Conservation (phyloP, 2,888 invertebrate genomes). For the Drosophila siamana region DNA sequence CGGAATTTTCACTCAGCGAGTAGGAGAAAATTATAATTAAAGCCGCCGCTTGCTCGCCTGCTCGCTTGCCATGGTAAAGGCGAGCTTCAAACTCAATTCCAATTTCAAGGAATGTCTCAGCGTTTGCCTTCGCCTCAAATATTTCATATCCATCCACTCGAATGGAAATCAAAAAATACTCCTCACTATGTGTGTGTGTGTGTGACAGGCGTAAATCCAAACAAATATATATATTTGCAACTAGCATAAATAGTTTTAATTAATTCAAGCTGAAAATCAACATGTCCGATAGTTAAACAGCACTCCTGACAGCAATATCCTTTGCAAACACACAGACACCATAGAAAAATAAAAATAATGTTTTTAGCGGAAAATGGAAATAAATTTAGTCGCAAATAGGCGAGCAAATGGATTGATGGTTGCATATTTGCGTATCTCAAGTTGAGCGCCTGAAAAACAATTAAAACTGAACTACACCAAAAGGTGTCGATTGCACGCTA, state of each 20-base stretch:
- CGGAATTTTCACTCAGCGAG: slow-evolving; percentile 41
- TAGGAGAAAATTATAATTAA: slow-evolving; percentile 58
- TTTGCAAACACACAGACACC: not conserved
- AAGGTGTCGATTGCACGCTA: not conserved
- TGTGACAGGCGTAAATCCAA: too few relatives aligned
- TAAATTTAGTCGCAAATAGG: slow-evolving; percentile 30
- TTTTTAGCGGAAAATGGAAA: slow-evolving; percentile 19
- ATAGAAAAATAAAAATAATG: not conserved
- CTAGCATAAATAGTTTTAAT: not conserved
- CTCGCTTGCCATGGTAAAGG: slow-evolving; percentile 4
- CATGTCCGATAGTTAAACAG: slow-evolving; percentile 10
- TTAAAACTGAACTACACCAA: not conserved
- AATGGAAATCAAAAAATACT: slow-evolving; percentile 8
- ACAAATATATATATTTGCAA: not conserved
- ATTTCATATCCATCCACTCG: slow-evolving; percentile 22
- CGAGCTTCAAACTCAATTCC: slow-evolving; percentile 2
- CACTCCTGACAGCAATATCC: not conserved
- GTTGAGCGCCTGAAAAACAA: slow-evolving; percentile 23
- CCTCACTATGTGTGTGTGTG: too few relatives aligned
- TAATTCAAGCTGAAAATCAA: slow-evolving; percentile 7
- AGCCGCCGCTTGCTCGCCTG: slow-evolving; percentile 21
- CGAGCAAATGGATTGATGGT: slow-evolving; percentile 26
- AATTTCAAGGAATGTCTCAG: slow-evolving; percentile 29
- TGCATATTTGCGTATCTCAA: slow-evolving; percentile 24
- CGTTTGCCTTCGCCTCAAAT: slow-evolving; percentile 15